Evolutionary conservation across 2,113 vertebrate species (phyloP).

Genomic region (Equus quagga): DNA sequence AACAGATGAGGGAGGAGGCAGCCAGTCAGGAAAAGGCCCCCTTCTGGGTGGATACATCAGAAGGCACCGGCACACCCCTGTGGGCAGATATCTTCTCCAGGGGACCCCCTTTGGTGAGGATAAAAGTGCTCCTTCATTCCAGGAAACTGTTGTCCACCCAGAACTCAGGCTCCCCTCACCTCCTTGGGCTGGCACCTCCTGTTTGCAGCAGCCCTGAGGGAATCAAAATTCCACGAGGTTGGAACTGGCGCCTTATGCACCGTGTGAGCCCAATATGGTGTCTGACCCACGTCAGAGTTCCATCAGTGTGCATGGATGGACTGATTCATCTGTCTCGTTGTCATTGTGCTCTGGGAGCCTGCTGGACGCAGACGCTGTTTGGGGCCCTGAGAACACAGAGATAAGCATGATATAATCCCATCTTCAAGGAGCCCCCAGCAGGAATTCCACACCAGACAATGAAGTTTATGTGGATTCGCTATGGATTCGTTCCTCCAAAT

Average conservation of each 20-base stretch:
- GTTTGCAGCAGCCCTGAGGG: too few relatives aligned
- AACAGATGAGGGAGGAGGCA: background rate
- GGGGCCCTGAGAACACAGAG: background rate
- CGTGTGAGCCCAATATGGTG: background rate
- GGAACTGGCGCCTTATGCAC: rapidly evolving
- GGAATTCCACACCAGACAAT: background rate
- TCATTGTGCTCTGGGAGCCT: background rate
- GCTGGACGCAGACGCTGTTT: background rate
- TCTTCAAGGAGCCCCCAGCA: too few relatives aligned
- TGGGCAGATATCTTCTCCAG: background rate
- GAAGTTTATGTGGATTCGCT: rapidly evolving
- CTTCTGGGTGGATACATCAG: background rate
- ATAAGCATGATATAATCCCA: rapidly evolving
- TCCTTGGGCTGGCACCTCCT: too few relatives aligned
- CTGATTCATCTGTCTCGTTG: background rate
- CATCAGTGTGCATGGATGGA: background rate
- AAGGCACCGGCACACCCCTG: rapidly evolving
- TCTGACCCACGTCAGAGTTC: rapidly evolving
- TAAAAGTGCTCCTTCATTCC: background rate
- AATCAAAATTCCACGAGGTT: background rate
- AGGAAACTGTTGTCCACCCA: background rate
- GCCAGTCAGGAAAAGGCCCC: background rate
- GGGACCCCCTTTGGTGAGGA: background rate
- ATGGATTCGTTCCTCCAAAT: rapidly evolving
- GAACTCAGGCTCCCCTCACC: background rate